These are phyloP conservation scores for Centropus bengalensis DNA, from an alignment of 2,113 vertebrate species.

Conservation along the genomic window DNA sequence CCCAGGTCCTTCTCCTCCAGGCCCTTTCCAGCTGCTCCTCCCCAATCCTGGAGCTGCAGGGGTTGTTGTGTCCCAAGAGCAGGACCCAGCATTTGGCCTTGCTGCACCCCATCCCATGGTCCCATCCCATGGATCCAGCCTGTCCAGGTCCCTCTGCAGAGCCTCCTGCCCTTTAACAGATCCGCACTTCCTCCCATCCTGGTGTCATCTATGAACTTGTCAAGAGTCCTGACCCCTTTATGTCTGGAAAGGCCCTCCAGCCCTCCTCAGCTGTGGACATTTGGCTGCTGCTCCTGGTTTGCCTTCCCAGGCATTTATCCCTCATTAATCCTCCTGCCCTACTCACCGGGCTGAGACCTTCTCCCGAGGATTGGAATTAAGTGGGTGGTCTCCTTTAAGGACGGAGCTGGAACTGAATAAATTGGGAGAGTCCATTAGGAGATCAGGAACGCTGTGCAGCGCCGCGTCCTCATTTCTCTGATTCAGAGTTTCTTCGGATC, in stretches of 20 bases:
- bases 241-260: background rate
- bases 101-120: too few species aligned
- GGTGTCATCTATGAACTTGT: too few species aligned
- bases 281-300: background rate
- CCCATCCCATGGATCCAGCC: too few species aligned
- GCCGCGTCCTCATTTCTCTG: conserved; percentile 52
- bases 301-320: background rate
- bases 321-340: background rate
- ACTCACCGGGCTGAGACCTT: background rate
- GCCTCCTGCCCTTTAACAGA: too few species aligned
- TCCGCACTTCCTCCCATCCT: too few species aligned
- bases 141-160: too few species aligned
- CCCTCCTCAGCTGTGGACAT: background rate
- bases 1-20: too few species aligned
- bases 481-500: conserved; percentile 10
- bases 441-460: background rate
- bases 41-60: too few species aligned
- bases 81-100: too few species aligned
- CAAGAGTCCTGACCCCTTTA: background rate
- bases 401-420: background rate
- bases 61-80: too few species aligned
- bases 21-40: too few species aligned
- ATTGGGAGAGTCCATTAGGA: background rate
- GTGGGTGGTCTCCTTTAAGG: background rate
- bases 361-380: conserved; percentile 25